phyloP scores from a whole-genome alignment of 2,113 vertebrate species.

The Pongo pygmaeus region DNA sequence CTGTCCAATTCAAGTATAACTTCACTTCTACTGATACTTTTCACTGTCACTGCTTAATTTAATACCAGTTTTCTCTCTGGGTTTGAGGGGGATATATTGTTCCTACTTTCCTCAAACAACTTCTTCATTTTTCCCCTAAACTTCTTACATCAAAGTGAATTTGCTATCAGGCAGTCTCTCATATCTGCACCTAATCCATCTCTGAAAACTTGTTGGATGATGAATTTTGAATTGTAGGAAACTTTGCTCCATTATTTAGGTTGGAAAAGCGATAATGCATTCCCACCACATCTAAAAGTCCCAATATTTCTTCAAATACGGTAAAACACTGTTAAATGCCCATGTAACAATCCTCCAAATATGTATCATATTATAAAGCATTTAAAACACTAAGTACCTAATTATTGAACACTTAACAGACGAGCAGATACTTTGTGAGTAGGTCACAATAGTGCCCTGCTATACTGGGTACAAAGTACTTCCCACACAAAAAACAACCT shows the following conservation, averaged over 20 bases:
- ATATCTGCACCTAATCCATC: background rate
- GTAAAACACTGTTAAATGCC: slow-evolving; percentile 19
- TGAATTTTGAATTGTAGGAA: background rate
- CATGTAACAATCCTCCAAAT: slow-evolving; percentile 8
- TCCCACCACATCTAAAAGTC: background rate
- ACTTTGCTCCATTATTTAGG: slow-evolving; percentile 25
- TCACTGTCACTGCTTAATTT: background rate
- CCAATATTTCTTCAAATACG: background rate
- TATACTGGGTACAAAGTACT: background rate
- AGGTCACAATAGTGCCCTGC: background rate
- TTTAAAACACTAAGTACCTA: background rate
- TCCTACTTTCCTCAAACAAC: slow-evolving; percentile 1
- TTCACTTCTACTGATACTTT: slow-evolving; percentile 2
- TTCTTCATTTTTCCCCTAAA: background rate
- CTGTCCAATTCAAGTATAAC: slow-evolving; percentile 18
- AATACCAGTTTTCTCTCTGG: slow-evolving; percentile 23
- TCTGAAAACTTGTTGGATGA: slow-evolving; percentile 25
- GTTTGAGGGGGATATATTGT: background rate
- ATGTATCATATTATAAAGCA: background rate
- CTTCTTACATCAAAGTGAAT: slow-evolving; percentile 14
- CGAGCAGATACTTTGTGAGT: background rate
- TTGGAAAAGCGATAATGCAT: background rate
- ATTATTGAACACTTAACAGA: background rate
- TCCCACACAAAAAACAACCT: background rate
- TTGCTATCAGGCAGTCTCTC: background rate